Percentiles rank a stretch among this genome's conserved stretches.
These are phyloP conservation scores for Dolichallabes microphthalmus DNA, from an alignment of 2,113 vertebrate genomes.

Conservation along the genomic window DNA sequence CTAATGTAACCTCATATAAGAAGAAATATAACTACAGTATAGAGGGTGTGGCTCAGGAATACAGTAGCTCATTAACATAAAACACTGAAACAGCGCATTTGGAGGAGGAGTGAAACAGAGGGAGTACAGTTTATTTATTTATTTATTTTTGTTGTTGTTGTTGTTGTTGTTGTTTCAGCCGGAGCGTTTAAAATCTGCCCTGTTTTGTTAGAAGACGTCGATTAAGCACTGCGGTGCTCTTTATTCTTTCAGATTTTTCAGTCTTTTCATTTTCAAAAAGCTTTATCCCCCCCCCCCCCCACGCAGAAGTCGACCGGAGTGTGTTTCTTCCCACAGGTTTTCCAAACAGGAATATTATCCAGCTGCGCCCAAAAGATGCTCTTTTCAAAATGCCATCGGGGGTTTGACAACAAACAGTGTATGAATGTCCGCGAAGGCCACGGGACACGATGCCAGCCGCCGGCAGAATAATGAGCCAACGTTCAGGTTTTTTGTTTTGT, in stretches of 20 bases:
- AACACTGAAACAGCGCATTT: too few species aligned
- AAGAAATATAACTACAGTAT: too few species aligned
- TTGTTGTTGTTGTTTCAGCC: too few species aligned
- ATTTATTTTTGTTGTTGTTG: too few species aligned
- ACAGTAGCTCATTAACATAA: too few species aligned
- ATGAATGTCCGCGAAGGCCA: constrained; percentile 10
- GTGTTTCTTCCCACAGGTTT: constrained; percentile 18
- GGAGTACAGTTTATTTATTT: too few species aligned
- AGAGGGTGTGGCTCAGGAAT: too few species aligned
- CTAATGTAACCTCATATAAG: too few species aligned
- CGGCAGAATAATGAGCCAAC: constrained; percentile 45
- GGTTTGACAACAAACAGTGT: constrained; percentile 41
- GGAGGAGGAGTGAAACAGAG: too few species aligned
- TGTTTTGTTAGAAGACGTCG: not conserved
- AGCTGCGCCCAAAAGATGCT: constrained; percentile 51
- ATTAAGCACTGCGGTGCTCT: not conserved
- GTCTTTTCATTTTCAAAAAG: not conserved
- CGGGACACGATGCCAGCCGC: constrained; percentile 40
- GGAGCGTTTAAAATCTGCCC: not conserved
- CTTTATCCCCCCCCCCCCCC: not conserved
- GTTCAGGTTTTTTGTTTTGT: constrained; percentile 10
- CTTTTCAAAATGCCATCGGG: constrained; percentile 42
- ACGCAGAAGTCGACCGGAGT: constrained; percentile 11
- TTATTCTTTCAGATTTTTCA: not conserved
- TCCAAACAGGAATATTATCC: constrained; percentile 43